Conservation (phyloP, 2,888 invertebrate species). For the Protodeltote pygarga region DNA sequence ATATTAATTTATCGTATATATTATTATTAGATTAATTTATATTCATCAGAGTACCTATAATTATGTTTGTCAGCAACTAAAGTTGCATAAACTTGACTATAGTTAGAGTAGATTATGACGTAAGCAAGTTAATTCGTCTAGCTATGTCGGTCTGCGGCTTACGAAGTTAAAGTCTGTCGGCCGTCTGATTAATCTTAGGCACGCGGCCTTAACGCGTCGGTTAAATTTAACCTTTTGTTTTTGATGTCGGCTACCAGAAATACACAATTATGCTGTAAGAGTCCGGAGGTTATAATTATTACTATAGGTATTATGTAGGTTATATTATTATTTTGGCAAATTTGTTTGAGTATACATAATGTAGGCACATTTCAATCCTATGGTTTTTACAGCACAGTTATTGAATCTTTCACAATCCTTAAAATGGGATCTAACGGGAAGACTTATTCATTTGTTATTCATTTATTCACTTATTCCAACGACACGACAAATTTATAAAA, state of each 20-base stretch:
- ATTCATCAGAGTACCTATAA: too few species aligned
- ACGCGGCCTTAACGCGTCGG: conserved; percentile 35
- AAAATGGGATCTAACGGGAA: too few species aligned
- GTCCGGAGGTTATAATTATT: conserved; percentile 20
- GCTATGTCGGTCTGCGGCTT: conserved; percentile 29
- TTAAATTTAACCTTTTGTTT: conserved; percentile 51
- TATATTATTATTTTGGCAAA: too few species aligned
- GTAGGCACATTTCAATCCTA: too few species aligned
- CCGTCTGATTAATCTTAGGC: conserved; percentile 42
- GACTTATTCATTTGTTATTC: too few species aligned
- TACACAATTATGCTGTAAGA: conserved; percentile 18
- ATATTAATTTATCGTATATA: too few species aligned
- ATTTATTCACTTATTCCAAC: too few species aligned
- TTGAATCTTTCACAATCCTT: too few species aligned
- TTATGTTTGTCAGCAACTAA: conserved; percentile 13
- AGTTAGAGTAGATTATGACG: conserved; percentile 27
- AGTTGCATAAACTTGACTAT: conserved; percentile 26
- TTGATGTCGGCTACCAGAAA: conserved; percentile 19
- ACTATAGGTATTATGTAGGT: background rate
- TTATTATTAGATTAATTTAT: too few species aligned
- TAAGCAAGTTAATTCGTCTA: conserved; percentile 35
- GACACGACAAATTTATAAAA: too few species aligned
- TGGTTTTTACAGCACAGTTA: too few species aligned
- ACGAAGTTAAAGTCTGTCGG: conserved; percentile 36
- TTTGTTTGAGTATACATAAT: too few species aligned